phyloP scores from a whole-genome alignment of 64 coral and sea anemone species.

The Montipora efflorescens region DNA sequence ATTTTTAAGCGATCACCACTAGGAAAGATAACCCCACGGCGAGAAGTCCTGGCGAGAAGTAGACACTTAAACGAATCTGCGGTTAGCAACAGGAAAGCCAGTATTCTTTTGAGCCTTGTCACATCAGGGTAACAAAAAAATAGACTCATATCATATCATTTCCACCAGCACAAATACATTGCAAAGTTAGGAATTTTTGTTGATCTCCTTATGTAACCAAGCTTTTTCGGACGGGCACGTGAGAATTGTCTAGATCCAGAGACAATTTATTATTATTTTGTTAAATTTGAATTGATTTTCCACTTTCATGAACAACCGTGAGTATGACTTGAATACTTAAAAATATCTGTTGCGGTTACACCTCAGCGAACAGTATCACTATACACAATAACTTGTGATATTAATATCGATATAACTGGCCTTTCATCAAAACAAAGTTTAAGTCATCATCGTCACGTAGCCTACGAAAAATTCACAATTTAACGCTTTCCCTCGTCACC shows the following conservation, averaged over 20 bases:
- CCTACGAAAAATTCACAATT: neutral
- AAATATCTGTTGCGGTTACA: constrained; percentile 36
- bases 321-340: neutral
- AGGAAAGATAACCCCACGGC: neutral
- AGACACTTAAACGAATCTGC: neutral
- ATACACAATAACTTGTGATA: neutral
- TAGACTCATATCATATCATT: neutral
- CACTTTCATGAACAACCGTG: neutral
- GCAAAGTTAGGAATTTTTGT: neutral
- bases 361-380: neutral
- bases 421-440: constrained; percentile 1
- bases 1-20: neutral
- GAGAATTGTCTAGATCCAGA: neutral
- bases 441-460: neutral
- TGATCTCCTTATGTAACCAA: neutral
- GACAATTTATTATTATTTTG: neutral
- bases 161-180: neutral
- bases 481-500: neutral
- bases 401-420: neutral
- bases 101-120: neutral
- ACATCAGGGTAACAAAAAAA: neutral
- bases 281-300: neutral
- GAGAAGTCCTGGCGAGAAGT: neutral
- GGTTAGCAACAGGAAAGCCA: neutral
- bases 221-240: neutral